A percentile compares a stretch with the other conserved stretches of the same genome.
Evolutionary conservation across 2,113 vertebrate genomes (phyloP).

Genomic region (Elanus axillaris): DNA sequence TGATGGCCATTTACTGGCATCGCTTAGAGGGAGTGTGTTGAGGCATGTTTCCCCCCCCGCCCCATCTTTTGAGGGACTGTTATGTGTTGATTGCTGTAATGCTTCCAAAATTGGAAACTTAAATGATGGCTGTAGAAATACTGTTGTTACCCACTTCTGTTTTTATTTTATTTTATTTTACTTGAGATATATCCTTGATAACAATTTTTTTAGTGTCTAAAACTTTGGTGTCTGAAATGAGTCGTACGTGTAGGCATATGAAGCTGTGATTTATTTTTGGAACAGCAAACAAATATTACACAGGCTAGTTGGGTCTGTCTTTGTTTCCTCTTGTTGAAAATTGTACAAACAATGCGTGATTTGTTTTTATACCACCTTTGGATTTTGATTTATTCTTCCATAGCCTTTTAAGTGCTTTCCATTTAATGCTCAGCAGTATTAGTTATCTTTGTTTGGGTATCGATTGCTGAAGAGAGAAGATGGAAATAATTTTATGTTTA

Average conservation of each 20-base stretch:
- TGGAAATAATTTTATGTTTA: background rate
- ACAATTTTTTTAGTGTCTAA: background rate
- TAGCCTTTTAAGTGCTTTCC: background rate
- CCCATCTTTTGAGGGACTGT: background rate
- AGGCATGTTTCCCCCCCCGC: accelerated
- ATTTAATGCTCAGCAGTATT: background rate
- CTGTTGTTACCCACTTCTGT: background rate
- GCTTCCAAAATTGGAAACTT: background rate
- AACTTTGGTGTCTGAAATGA: background rate
- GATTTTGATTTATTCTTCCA: background rate
- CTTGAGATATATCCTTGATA: background rate
- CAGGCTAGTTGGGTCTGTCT: background rate
- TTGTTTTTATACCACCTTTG: background rate
- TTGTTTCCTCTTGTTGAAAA: background rate
- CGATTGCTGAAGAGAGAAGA: background rate
- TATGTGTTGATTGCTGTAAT: background rate
- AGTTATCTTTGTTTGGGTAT: background rate
- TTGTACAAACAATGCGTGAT: accelerated
- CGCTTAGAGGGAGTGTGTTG: background rate
- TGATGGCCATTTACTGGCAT: background rate
- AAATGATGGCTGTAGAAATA: background rate
- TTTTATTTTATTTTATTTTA: background rate
- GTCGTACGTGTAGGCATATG: background rate
- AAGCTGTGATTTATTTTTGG: background rate
- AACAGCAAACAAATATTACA: background rate